Conservation (phyloP, 2,888 invertebrate species). For the Tenthredo livida region DNA sequence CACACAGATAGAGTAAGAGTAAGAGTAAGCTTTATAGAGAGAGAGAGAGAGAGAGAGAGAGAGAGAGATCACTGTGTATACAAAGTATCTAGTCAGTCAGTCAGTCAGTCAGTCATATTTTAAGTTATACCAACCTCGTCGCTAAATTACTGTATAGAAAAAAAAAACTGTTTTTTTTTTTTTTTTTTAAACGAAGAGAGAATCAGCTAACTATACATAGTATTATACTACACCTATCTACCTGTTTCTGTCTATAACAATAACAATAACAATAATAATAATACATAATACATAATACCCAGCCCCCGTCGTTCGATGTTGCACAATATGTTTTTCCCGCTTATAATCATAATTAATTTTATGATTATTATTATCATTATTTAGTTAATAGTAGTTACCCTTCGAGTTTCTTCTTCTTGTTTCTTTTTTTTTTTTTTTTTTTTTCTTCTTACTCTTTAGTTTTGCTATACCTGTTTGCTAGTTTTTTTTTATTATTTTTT, state of each 20-base stretch:
- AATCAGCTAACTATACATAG: not conserved
- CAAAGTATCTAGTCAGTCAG: not conserved
- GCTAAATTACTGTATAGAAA: not conserved
- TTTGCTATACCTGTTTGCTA: too few relatives aligned
- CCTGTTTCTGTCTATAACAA: not conserved
- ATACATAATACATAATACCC: not conserved
- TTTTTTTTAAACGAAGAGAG: too few relatives aligned
- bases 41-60: too few relatives aligned
- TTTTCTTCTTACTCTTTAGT: too few relatives aligned
- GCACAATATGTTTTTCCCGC: not conserved
- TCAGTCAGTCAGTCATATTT: not conserved
- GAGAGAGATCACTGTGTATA: not conserved
- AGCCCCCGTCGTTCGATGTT: not conserved
- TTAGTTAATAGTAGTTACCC: not conserved
- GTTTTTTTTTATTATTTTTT: too few relatives aligned
- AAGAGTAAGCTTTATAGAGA: too few relatives aligned
- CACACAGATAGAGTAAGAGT: too few relatives aligned
- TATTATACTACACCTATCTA: not conserved
- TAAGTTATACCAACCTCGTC: not conserved
- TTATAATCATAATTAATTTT: not conserved
- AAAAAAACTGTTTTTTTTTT: too few relatives aligned
- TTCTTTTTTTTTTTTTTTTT: not conserved
- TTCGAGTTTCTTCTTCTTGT: not conserved
- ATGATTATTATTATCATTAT: not conserved
- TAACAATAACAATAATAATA: not conserved